These are phyloP conservation scores for Anagrus nilaparvatae DNA, from an alignment of 1,140 invertebrate species.

Conservation along the genomic window DNA sequence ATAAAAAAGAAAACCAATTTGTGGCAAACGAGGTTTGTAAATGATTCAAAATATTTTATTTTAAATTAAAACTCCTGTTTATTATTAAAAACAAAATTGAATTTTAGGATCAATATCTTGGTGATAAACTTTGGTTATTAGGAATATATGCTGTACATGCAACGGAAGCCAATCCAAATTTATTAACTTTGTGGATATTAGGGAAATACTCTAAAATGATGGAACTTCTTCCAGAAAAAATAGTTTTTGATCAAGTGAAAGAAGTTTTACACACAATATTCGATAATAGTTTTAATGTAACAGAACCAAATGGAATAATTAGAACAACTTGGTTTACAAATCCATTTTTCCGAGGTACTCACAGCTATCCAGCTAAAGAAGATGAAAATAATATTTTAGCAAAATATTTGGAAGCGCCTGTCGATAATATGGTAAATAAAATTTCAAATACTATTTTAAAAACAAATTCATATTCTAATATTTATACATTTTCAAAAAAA, in stretches of 20 bases:
- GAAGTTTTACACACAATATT: constrained; percentile 37
- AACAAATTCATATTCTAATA: no score
- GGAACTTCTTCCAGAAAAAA: constrained; percentile 41
- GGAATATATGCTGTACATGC: constrained; percentile 51
- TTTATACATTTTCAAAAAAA: no score
- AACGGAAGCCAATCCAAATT: constrained; percentile 50
- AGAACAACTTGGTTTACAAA: constrained; percentile 58
- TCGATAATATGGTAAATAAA: constrained; percentile 11
- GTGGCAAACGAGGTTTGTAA: no score
- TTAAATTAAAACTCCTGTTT: no score
- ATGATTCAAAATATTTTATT: no score
- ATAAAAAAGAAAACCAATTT: no score
- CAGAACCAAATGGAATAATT: constrained; percentile 28
- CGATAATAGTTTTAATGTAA: constrained; percentile 38
- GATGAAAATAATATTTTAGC: constrained; percentile 17
- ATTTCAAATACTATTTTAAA: no score
- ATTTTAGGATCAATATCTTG: no score
- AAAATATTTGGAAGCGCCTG: constrained; percentile 18
- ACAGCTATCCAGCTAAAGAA: constrained; percentile 54
- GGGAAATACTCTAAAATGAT: constrained; percentile 43
- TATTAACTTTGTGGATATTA: constrained; percentile 51
- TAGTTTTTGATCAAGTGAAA: constrained; percentile 35
- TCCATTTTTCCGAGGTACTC: constrained; percentile 54
- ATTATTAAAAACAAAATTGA: no score
- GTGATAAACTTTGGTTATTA: constrained; percentile 46